Conservation (phyloP, 92 coral and sea anemone genomes). For the Bergia puertoricense region DNA sequence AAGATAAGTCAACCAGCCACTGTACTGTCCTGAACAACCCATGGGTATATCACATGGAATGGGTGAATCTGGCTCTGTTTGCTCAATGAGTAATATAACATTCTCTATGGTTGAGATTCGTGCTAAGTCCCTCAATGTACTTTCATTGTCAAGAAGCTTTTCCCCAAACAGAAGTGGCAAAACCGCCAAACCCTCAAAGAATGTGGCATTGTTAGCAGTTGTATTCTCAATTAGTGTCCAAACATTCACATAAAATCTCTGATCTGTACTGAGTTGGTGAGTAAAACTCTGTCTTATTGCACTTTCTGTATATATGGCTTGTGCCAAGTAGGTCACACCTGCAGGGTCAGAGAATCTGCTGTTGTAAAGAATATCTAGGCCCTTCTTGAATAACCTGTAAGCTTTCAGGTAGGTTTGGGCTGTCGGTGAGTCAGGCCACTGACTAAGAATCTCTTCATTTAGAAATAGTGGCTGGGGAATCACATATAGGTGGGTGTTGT, state of each 20-base stretch:
- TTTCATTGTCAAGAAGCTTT: not conserved
- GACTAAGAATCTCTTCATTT: constrained; percentile 56
- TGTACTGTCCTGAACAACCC: constrained; percentile 60
- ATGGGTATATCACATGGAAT: constrained; percentile 44
- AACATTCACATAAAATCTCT: not conserved
- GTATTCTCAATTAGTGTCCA: not conserved
- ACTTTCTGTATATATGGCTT: constrained; percentile 58
- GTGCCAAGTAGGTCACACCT: constrained; percentile 64
- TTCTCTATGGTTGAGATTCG: constrained; percentile 46
- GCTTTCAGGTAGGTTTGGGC: constrained; percentile 75
- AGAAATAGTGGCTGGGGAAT: constrained; percentile 55
- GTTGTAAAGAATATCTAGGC: constrained; percentile 52
- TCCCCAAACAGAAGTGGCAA: not conserved
- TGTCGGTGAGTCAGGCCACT: constrained; percentile 70
- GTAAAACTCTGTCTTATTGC: constrained; percentile 37
- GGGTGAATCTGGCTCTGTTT: constrained; percentile 50
- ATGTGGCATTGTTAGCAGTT: constrained; percentile 27
- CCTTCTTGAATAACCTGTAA: constrained; percentile 56
- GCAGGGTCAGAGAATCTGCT: constrained; percentile 63
- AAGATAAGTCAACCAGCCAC: constrained; percentile 71
- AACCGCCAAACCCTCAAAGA: constrained; percentile 69
- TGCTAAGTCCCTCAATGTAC: constrained; percentile 32
- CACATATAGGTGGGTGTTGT: constrained; percentile 56
- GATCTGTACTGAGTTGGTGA: not conserved
- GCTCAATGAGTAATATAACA: constrained; percentile 59